These are phyloP conservation scores for Drosophila simulans DNA, from an alignment of 1,140 invertebrate species.

Conservation along the genomic window DNA sequence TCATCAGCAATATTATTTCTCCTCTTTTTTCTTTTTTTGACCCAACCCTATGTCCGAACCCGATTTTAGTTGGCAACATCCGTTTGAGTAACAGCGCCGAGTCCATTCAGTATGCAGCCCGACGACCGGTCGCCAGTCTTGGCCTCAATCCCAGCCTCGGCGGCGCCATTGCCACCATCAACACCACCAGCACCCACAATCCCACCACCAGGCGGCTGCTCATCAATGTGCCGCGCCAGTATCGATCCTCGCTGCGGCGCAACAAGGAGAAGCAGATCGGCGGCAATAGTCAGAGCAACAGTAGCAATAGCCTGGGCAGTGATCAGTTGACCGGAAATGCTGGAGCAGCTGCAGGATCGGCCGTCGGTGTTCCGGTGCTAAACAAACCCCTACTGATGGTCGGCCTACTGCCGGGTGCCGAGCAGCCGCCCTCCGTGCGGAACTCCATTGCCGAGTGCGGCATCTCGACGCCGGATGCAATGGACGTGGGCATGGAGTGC, in stretches of 20 bases:
- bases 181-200: constrained; percentile 54
- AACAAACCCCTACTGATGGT: constrained; percentile 70
- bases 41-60: constrained; percentile 15
- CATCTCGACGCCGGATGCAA: constrained; percentile 27
- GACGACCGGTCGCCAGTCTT: constrained; percentile 81
- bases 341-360: constrained; percentile 9
- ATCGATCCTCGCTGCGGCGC: constrained; percentile 88
- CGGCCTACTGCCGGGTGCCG: constrained; percentile 64
- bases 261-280: constrained; percentile 88
- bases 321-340: constrained; percentile 52
- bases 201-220: constrained; percentile 86
- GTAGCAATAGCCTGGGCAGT: constrained; percentile 70
- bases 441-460: constrained; percentile 79
- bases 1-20: constrained; percentile 65
- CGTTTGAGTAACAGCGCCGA: constrained; percentile 89
- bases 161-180: constrained; percentile 34
- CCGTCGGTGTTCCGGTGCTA: constrained; percentile 20
- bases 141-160: constrained; percentile 77
- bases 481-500: constrained; percentile 66
- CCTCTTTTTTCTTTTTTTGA: constrained; percentile 47
- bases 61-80: constrained; percentile 85
- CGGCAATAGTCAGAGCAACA: constrained; percentile 68
- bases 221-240: constrained; percentile 88
- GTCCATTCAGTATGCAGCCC: constrained; percentile 86
- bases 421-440: constrained; percentile 71